Base-by-base conservation (phyloP, 2,113 vertebrate genomes). In the Burhinus bistriatus region DNA sequence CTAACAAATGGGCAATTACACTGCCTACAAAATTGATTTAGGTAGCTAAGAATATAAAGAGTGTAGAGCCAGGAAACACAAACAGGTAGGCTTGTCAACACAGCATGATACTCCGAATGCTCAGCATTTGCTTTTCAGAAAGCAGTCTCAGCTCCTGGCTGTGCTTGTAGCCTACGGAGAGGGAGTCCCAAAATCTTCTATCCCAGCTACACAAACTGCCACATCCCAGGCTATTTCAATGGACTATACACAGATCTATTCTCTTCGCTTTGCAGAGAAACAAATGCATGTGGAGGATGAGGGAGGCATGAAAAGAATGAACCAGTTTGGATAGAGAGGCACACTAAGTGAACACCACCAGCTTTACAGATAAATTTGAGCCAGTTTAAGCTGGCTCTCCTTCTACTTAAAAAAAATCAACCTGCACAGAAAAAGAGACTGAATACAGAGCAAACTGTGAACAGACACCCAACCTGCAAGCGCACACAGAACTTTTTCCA, bases 221-320 rank as follows among this genome's bases (percentile, higher is more conserved):
- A 25, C 34, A 83, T 58, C 15, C 54, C n/a, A 62, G 32, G 25
- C 3, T 18, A 2, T 42, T 86, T 40, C 58, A 71, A 14, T 12
- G 10, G 12, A 36, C 58, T 32, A 9, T 12, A 42, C 44, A 20
- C 21, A 89, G 17, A 83, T 44, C 44, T 3, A 2, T 13, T 38
- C 29, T 51, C n/a, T 38, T 55, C 0, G 0, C 34, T 70, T 45
- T 1, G 1, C 52, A 80, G 19, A 40, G 38, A 83, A 69, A 19
- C 4, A 2, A 89, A 51, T 1, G 1, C 7, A 12, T 0, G 2
- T 26, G 20, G 40, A 75, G 6, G 27, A 76, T 44, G 9, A 86
- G 17, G 25, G 22, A 92, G 12, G 29, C 26, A 13, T 9, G 15
- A 77, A 52, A 87, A 83, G 12, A 51, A 17, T 65, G 57, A 85